Conservation (phyloP, 2,888 invertebrate species). For the Blastobasis adustella region DNA sequence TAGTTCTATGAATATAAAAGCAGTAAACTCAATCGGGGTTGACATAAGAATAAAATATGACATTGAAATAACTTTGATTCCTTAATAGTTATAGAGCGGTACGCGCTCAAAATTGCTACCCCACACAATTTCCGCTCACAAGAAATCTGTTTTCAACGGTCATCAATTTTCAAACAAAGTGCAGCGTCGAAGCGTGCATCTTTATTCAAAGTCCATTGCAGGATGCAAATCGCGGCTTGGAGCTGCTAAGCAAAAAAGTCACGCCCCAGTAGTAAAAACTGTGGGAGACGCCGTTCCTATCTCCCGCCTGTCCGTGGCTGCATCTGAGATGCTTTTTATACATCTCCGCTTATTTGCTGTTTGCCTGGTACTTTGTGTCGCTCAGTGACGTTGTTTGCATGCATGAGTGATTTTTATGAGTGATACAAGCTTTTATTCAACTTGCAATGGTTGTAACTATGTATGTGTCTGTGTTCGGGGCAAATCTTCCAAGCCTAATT, state of each 20-base stretch:
- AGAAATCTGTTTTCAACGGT: not conserved
- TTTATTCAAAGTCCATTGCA: conserved; percentile 34
- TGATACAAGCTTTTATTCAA: no score
- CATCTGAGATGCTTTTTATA: conserved; percentile 18
- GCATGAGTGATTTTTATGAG: no score
- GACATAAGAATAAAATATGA: no score
- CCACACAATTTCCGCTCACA: not conserved
- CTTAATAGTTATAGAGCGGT: no score
- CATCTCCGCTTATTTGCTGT: conserved; percentile 22
- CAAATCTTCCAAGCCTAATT: no score
- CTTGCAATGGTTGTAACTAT: no score
- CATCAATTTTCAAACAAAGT: conserved; percentile 18
- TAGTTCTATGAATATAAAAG: no score
- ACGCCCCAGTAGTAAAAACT: conserved; percentile 44
- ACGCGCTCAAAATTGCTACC: no score
- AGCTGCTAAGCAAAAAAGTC: conserved; percentile 42
- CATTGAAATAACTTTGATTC: no score
- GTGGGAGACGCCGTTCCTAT: conserved; percentile 20
- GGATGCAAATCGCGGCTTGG: conserved; percentile 36
- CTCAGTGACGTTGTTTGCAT: not conserved
- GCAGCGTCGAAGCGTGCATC: conserved; percentile 23
- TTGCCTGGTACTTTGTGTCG: conserved; percentile 18
- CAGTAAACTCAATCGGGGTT: no score
- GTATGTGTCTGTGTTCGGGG: no score
- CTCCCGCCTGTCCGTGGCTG: conserved; percentile 9